A percentile compares a stretch with the other conserved stretches of the same genome.
These are phyloP conservation scores for Aegithalos caudatus DNA, from an alignment of 2,113 vertebrate species.

Conservation along the genomic window DNA sequence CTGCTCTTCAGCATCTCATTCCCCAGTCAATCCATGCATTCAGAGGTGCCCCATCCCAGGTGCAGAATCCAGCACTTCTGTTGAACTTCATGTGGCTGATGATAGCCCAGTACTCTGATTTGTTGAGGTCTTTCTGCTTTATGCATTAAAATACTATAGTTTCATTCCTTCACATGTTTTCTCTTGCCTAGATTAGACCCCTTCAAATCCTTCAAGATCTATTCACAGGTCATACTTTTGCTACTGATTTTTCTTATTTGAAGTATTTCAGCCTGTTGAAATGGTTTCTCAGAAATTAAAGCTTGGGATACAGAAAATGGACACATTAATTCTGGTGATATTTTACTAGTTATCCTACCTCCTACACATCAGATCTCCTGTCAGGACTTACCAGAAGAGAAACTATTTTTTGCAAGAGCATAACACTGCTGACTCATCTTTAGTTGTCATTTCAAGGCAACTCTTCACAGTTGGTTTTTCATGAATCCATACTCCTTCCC, in stretches of 20 bases:
- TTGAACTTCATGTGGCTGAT: neutral
- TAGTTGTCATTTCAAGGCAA: neutral
- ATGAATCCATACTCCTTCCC: neutral
- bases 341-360: neutral
- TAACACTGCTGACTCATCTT: neutral
- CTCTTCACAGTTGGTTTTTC: neutral
- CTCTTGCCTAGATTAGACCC: neutral
- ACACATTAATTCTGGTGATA: neutral
- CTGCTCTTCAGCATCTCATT: neutral
- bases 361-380: neutral
- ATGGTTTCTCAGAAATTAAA: neutral
- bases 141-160: neutral
- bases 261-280: neutral
- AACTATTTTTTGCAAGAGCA: neutral
- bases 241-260: neutral
- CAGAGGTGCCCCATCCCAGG: neutral
- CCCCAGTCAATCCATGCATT: neutral
- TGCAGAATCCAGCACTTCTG: accelerated
- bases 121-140: neutral
- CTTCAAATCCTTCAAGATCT: neutral
- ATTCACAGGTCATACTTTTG: neutral
- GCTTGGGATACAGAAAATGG: neutral
- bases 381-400: neutral
- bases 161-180: neutral
- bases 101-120: neutral